Conservation (phyloP, 2,888 invertebrate genomes). For the Chrysomela aeneicollis region DNA sequence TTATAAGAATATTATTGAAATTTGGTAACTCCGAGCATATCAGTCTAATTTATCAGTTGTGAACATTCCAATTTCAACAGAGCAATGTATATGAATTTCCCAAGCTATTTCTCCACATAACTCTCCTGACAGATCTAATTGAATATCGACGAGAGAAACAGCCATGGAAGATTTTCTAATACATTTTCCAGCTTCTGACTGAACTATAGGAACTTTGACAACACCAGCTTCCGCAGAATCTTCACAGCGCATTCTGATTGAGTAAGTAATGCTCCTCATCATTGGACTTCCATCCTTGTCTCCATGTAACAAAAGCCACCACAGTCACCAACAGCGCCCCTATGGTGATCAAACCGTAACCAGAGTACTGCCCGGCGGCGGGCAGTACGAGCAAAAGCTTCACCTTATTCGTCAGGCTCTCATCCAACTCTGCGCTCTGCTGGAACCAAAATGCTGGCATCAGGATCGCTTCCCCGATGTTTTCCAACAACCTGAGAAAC, state of each 20-base stretch:
- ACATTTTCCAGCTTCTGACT: no score
- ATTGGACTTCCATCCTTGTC: conserved; percentile 55
- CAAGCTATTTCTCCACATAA: no score
- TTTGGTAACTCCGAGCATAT: no score
- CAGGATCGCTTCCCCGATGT: conserved; percentile 64
- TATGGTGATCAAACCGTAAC: conserved; percentile 64
- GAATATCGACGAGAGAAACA: no score
- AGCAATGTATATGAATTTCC: no score
- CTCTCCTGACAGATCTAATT: no score
- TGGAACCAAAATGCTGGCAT: conserved; percentile 83
- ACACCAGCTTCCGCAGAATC: not conserved
- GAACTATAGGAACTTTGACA: no score
- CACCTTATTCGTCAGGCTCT: conserved; percentile 66
- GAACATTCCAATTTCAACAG: no score
- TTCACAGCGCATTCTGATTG: conserved; percentile 43
- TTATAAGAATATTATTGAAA: no score
- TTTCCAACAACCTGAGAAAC: conserved; percentile 65
- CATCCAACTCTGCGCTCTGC: conserved; percentile 69
- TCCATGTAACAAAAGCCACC: conserved; percentile 55
- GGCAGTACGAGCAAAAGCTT: conserved; percentile 66
- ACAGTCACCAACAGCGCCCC: conserved; percentile 58
- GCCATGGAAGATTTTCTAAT: no score
- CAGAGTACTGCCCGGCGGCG: conserved; percentile 64
- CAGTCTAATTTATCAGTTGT: no score
- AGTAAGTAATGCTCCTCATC: conserved; percentile 58